Evolutionary conservation across 2,797 vertebrate genomes (phyloP).

Genomic region (Delichon dasypus): DNA sequence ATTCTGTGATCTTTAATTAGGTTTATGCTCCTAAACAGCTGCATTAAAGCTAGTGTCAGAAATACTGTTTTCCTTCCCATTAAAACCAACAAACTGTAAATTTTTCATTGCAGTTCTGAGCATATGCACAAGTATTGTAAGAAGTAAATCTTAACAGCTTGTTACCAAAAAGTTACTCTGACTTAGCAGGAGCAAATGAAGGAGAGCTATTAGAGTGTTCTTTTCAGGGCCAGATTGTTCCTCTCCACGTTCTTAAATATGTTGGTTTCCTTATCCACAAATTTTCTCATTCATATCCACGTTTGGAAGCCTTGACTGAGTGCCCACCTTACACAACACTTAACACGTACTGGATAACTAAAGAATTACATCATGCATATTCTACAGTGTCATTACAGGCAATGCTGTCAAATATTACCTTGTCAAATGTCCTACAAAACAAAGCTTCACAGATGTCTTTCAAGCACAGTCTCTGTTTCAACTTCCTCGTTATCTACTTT

Average conservation of each 20-base stretch:
- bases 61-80: neutral
- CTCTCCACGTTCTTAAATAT: neutral
- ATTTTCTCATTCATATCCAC: neutral
- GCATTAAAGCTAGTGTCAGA: neutral
- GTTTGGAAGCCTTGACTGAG: neutral
- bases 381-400: neutral
- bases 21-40: neutral
- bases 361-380: neutral
- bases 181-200: neutral
- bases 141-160: neutral
- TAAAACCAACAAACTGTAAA: neutral
- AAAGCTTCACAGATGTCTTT: neutral
- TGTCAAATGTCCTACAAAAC: neutral
- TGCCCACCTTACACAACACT: neutral
- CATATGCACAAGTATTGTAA: neutral
- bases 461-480: neutral
- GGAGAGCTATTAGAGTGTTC: neutral
- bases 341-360: neutral
- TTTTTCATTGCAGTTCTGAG: neutral
- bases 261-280: neutral
- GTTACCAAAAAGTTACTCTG: neutral
- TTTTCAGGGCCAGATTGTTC: neutral
- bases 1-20: neutral
- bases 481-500: conserved; percentile 33
- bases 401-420: conserved; percentile 34